phyloP scores from a whole-genome alignment of 2,888 invertebrate species.

The Steinernema hermaphroditum region DNA sequence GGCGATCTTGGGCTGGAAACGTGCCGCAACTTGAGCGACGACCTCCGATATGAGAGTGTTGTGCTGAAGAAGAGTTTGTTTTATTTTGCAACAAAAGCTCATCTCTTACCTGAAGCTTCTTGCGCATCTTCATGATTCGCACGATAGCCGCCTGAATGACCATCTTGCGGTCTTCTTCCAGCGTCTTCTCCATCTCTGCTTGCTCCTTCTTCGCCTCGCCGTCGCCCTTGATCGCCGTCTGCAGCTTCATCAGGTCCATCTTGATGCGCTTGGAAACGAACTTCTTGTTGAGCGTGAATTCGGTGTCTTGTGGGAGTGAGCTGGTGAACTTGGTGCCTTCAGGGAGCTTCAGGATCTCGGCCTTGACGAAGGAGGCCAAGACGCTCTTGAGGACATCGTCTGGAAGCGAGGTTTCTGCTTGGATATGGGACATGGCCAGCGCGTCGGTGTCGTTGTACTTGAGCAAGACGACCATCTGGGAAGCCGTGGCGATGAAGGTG shows the following conservation, averaged over 20 bases:
- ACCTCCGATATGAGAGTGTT: slow-evolving; percentile 95
- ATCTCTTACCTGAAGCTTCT: slow-evolving; percentile 72
- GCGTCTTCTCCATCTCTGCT: slow-evolving; percentile 96
- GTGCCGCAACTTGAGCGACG: slow-evolving; percentile 86
- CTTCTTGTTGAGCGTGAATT: background rate
- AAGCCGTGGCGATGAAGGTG: slow-evolving; percentile 74
- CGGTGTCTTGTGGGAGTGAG: background rate
- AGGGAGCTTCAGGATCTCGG: background rate
- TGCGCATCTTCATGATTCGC: slow-evolving; percentile 91
- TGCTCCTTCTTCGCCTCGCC: slow-evolving; percentile 78
- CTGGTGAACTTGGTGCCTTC: background rate
- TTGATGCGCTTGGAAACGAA: background rate
- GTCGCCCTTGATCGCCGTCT: slow-evolving; percentile 69
- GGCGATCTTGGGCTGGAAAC: slow-evolving; percentile 86
- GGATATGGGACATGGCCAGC: background rate
- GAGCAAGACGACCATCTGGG: slow-evolving; percentile 95
- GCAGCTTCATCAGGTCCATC: background rate
- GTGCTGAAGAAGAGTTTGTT: slow-evolving; percentile 73
- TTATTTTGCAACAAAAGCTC: no score
- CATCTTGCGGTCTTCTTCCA: slow-evolving; percentile 96
- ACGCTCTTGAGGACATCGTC: background rate
- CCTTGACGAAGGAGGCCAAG: slow-evolving; percentile 15
- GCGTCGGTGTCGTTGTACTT: slow-evolving; percentile 80
- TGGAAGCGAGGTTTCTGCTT: background rate
- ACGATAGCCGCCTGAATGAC: slow-evolving; percentile 77